These are phyloP conservation scores for Myotis brandtii DNA, from an alignment of 2,113 vertebrate species.

Conservation along the genomic window DNA sequence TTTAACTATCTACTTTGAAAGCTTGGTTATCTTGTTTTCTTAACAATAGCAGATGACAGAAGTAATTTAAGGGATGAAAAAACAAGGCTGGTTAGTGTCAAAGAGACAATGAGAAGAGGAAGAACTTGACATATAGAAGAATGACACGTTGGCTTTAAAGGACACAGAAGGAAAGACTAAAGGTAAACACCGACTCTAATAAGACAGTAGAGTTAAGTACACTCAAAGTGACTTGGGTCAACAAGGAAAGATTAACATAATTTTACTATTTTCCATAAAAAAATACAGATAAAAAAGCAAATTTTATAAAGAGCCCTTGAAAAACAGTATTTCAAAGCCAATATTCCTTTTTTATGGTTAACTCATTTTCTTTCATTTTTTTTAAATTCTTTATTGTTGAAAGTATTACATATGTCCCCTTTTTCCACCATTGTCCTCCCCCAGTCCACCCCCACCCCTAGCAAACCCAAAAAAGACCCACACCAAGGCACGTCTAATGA, in stretches of 20 bases:
- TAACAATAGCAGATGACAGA: not conserved
- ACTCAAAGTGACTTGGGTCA: not conserved
- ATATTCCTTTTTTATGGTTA: not conserved
- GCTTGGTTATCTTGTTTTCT: constrained; percentile 6
- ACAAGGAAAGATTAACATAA: not conserved
- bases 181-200: not conserved
- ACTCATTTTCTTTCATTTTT: too few species aligned
- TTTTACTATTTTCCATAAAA: not conserved
- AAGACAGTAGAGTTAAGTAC: not conserved
- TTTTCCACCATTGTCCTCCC: too few species aligned
- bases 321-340: constrained; percentile 11
- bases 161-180: not conserved
- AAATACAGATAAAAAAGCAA: not conserved
- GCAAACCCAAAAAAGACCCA: too few species aligned
- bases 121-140: not conserved
- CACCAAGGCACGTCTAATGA: too few species aligned
- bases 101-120: not conserved
- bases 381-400: too few species aligned
- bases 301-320: not conserved
- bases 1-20: not conserved
- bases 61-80: not conserved
- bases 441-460: too few species aligned
- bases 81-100: not conserved
- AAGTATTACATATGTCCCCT: too few species aligned
- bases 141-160: not conserved